Conservation (phyloP, 2,888 invertebrate species). For the Trissolcus japonicus region DNA sequence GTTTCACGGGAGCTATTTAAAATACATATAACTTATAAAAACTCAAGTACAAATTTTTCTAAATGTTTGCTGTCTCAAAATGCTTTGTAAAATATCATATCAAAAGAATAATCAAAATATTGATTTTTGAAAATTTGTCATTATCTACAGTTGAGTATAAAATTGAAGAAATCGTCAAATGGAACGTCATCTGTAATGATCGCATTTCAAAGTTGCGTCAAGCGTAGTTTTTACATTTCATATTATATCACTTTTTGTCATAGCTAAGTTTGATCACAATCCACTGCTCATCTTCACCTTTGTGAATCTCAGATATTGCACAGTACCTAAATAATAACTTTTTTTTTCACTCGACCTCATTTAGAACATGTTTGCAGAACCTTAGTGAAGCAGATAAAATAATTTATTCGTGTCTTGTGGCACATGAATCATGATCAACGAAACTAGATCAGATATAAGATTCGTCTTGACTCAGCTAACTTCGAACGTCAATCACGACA, state of each 20-base stretch:
- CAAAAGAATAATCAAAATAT: constrained; percentile 41
- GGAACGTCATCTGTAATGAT: constrained; percentile 19
- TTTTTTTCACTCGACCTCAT: not conserved
- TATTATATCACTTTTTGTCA: not conserved
- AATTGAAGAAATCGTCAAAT: constrained; percentile 26
- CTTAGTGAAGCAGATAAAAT: not conserved
- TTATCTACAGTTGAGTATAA: constrained; percentile 56
- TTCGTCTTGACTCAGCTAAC: constrained; percentile 10
- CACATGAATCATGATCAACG: constrained; percentile 5
- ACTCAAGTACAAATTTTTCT: constrained; percentile 33
- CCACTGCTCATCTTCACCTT: too few species aligned
- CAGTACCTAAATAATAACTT: constrained; percentile 8
- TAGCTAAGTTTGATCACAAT: not conserved
- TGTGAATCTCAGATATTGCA: constrained; percentile 4
- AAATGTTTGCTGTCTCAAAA: constrained; percentile 31
- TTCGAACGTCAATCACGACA: constrained; percentile 20
- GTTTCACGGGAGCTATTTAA: constrained; percentile 20
- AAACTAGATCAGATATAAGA: not conserved
- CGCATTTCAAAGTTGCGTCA: constrained; percentile 3
- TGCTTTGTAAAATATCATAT: constrained; percentile 49
- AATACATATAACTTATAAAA: constrained; percentile 43
- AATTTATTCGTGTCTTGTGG: not conserved
- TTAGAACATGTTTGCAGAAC: not conserved
- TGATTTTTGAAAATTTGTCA: constrained; percentile 42
- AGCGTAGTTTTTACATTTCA: not conserved